Base-by-base conservation (phyloP, 2,797 vertebrate species). In the Acrossocheilus wenchowensis region DNA sequence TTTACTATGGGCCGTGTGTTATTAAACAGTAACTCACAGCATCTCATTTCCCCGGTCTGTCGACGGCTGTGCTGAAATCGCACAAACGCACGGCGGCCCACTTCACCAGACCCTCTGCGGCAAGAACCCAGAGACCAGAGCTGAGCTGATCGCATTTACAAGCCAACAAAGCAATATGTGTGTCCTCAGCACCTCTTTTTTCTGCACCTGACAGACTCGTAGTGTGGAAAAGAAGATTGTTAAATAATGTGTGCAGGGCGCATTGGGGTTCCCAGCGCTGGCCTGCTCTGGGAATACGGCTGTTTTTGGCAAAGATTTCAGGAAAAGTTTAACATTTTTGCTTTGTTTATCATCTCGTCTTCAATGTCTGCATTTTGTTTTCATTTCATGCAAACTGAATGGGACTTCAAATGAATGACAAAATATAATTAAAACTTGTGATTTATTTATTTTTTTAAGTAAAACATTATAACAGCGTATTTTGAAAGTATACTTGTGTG, bases 1-100 rank as follows among this genome's bases (percentile, higher is more conserved):
- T 95, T 94, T 94, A 94, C 91, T 91, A 91, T 93, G 92, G 91
- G 89, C 45, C 89, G 78, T 34, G 71, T 23, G 80, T 88, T 88
- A 88, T 89, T 86, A 75, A 81, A 88, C 50, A 78, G 52, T 79
- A 86, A 89, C 88, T 87, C 87, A 82, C 78, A 81, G 81, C 57
- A 57, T 66, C 83, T 86, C 41, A 72, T 83, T 84, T 71, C 34
- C 45, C 19, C 77, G 9, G 71, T 86, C 72, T 73, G 78, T 78
- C 6, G 34, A 88, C 36, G 84, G 36, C 52, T 81, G 69, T 82
- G 78, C 50, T 30, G 30, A 43, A 30, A 78, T 57, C 23, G 62
- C 50, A 74, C 84, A 34, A 66, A 6, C 12, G 6, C 26, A 86
- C 36, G 11, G 26, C 30, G 83, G 64, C 86, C 62, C 78, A 81